Evolutionary conservation across 2,113 vertebrate species (phyloP), one percentile per base, ranked within the genome.

Genomic region (Pitta sordida): DNA sequence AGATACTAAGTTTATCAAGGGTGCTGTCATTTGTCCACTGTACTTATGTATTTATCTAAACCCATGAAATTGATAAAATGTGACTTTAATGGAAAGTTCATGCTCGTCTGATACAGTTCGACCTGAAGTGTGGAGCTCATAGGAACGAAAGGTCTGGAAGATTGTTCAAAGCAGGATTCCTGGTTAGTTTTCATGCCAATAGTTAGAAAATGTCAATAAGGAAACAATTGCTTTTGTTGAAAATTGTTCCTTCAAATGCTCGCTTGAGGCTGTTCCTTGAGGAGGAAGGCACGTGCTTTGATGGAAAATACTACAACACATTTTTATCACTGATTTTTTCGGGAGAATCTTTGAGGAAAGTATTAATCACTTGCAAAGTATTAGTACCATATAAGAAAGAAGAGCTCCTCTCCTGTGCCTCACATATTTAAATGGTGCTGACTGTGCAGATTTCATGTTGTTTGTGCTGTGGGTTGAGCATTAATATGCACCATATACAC

Each of bases 211-310:
- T 94, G 60, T 44, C 86, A 90, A 62, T 96, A 89, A 68, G 84
- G 93, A 97, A 98, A 94, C 88, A 95, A 77, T 96, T 97, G 71
- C 73, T 91, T 83, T 78, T 82, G 43, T 65, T 93, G 91, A 93
- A 97, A 93, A 92, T 64, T 23, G 48, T 86, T 83, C 82, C 97
- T 96, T 97, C 89, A 67, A 32, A 91, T 79, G 89, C 30, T 83
- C 14, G 29, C 94, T 91, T 78, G 65, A 86, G 71, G 51, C 10
- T 92, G 70, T 97, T 97, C 94, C 90, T 98, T 97, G 88, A 88
- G 89, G 73, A 96, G 94, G 91, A 89, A 96, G 94, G 83, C 37
- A 44, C 5, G 0, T n/a, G 88, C 89, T 97, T 97, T 96, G 68
- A 84, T 96, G 70, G 82, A 80, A 59, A 48, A 82, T 65, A 75